These are phyloP conservation scores for Jaculus jaculus DNA, from an alignment of 2,113 vertebrate genomes.

Conservation along the genomic window DNA sequence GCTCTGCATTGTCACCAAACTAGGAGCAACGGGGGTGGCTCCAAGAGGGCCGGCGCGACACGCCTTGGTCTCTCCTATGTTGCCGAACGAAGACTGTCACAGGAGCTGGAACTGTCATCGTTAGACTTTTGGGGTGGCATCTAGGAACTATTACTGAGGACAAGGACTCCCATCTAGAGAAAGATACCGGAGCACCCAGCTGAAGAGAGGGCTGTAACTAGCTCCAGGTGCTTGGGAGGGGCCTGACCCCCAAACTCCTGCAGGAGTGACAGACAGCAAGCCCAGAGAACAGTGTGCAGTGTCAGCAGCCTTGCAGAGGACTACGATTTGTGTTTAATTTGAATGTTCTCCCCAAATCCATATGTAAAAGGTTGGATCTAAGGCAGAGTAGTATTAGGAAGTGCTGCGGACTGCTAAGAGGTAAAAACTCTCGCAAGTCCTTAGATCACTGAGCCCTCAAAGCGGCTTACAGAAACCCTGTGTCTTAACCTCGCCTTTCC, in stretches of 20 bases:
- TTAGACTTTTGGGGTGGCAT: neutral
- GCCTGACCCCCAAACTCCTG: neutral
- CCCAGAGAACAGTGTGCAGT: neutral
- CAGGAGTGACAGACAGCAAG: neutral
- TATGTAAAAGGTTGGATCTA: neutral
- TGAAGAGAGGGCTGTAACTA: neutral
- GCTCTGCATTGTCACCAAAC: neutral
- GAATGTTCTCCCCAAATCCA: no score
- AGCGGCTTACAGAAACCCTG: neutral
- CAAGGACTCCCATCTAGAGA: neutral
- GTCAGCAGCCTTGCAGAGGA: neutral
- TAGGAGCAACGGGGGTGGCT: neutral
- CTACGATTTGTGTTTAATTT: neutral
- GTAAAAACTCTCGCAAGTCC: neutral
- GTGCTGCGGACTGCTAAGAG: neutral
- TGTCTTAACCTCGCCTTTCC: neutral
- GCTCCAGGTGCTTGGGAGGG: neutral
- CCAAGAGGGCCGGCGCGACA: neutral
- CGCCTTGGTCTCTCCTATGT: neutral
- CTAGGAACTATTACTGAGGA: neutral
- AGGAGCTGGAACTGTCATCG: neutral
- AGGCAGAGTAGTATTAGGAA: neutral
- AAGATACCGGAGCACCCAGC: neutral
- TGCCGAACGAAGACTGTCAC: neutral
- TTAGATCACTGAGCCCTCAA: neutral